These are phyloP conservation scores for Lycodopsis pacificus DNA, from an alignment of 2,797 vertebrate genomes.

Conservation along the genomic window DNA sequence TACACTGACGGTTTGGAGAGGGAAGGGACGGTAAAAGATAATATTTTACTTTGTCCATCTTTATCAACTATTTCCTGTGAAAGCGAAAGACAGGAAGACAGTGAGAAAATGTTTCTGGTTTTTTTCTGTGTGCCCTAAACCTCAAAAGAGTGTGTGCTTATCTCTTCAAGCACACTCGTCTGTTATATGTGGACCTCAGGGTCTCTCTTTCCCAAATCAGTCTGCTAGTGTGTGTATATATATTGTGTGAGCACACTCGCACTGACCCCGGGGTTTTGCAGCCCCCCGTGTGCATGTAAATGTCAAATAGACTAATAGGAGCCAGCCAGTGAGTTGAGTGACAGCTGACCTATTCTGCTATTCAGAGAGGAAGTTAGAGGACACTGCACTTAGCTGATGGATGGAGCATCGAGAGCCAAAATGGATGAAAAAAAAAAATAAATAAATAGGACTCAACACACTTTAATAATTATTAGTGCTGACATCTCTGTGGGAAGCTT, in stretches of 20 bases:
- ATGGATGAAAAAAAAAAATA: constrained; percentile 32
- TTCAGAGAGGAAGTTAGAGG: constrained; percentile 67
- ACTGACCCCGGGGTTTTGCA: constrained; percentile 74
- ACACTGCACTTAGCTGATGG: constrained; percentile 49
- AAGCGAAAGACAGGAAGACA: constrained; percentile 53
- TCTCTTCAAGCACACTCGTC: constrained; percentile 41
- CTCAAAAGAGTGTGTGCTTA: constrained; percentile 23
- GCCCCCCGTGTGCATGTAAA: constrained; percentile 75
- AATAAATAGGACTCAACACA: constrained; percentile 11
- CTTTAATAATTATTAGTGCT: constrained; percentile 34
- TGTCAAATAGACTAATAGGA: constrained; percentile 77
- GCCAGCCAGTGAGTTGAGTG: constrained; percentile 65
- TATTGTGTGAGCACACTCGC: constrained; percentile 33
- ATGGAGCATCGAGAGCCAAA: constrained; percentile 9
- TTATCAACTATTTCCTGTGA: constrained; percentile 97
- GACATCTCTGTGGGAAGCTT: constrained; percentile 11
- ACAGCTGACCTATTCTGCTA: constrained; percentile 83
- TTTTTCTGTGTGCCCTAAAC: constrained; percentile 15
- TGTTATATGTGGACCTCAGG: constrained; percentile 40
- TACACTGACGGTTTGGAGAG: constrained; percentile 98
- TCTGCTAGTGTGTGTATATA: constrained; percentile 12
- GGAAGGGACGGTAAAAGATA: constrained; percentile 96
- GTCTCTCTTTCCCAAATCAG: constrained; percentile 21
- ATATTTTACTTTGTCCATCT: constrained; percentile 94
- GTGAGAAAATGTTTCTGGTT: constrained; percentile 34